Base-by-base conservation (phyloP, 2,113 vertebrate genomes). In the Paracanthobrama guichenoti region DNA sequence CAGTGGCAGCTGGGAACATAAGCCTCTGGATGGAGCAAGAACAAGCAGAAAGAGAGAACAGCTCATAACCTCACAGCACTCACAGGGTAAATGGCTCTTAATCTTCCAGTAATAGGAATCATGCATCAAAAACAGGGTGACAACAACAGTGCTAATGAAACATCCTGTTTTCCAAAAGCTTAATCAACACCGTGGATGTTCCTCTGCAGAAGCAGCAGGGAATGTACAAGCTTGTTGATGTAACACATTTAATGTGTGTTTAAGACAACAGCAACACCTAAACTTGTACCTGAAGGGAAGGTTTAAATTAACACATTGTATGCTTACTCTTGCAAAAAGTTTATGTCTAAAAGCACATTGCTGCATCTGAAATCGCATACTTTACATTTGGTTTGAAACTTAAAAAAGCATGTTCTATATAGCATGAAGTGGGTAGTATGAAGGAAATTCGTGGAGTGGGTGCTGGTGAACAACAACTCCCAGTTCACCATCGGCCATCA, bases 171-270 rank as follows among this genome's bases (percentile, higher is more conserved):
- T 79, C 24, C 22, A 13, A 44, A 60, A 64, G 39, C 59, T 24
- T 64, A 79, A 79, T 79, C 57, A 79, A 79, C 77, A 79, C 77
- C 0, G 59, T 44, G 31, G 53, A 20, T 78, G 75, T 39, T 78
- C 31, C 26, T 59, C 4, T 59, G 53, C 31, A 13, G 75, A 55
- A 20, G 31, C 53, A 77, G 31, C 4, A 8, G 26, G 53, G 53
- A n/a, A 28, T 24, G 42, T 48, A 44, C 14, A 46, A 44, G 42
- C 13, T 71, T 75, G 59, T n/a, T 57, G 59, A 53, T 72, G 44
- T 42, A 20, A 13, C 57, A 79, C 77, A 18, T 59, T 39, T 28
- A 77, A 59, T 13, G 18, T 13, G 28, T 53, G 73, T 72, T 46
- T 46, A 13, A 71, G 20, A n/a, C 10, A 46, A 48, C 20, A 73